These are phyloP conservation scores for Lates calcarifer DNA, from an alignment of 2,113 vertebrate genomes.

Conservation along the genomic window DNA sequence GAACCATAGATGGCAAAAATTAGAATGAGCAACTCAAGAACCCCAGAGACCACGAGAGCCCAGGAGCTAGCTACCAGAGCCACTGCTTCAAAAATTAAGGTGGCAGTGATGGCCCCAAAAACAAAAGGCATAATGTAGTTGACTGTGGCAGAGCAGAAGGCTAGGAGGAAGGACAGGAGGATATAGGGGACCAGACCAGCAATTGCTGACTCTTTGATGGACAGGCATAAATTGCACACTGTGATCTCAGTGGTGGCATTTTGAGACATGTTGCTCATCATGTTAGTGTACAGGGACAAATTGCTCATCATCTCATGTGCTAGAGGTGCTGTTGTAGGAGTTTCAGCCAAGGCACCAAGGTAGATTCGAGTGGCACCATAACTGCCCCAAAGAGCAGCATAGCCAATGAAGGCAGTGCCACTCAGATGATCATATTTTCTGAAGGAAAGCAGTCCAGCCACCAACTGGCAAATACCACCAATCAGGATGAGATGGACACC, in stretches of 20 bases:
- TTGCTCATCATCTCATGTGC: not conserved
- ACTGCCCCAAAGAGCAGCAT: conserved; percentile 90
- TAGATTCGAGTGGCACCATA: conserved; percentile 88
- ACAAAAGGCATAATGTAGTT: conserved; percentile 94
- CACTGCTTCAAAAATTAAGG: conserved; percentile 88
- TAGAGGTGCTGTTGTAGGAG: not conserved
- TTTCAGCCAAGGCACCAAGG: conserved; percentile 59
- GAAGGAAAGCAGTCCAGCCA: conserved; percentile 90
- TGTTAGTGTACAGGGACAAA: conserved; percentile 14
- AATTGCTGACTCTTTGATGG: conserved; percentile 81
- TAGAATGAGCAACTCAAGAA: conserved; percentile 87
- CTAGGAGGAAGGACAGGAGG: conserved; percentile 86
- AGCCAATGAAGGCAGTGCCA: conserved; percentile 89
- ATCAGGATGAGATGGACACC: conserved; percentile 91
- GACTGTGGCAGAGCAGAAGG: conserved; percentile 92
- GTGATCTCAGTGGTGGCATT: conserved; percentile 29
- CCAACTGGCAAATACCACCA: conserved; percentile 89
- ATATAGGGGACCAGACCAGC: conserved; percentile 89
- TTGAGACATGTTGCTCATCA: not conserved
- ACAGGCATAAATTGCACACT: not conserved
- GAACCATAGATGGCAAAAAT: conserved; percentile 89
- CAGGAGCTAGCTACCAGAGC: conserved; percentile 82
- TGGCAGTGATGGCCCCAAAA: conserved; percentile 88
- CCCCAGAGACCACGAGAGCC: conserved; percentile 86
- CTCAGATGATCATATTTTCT: conserved; percentile 91